phyloP scores from a whole-genome alignment of 2,888 invertebrate species.

The Leucoma salicis region DNA sequence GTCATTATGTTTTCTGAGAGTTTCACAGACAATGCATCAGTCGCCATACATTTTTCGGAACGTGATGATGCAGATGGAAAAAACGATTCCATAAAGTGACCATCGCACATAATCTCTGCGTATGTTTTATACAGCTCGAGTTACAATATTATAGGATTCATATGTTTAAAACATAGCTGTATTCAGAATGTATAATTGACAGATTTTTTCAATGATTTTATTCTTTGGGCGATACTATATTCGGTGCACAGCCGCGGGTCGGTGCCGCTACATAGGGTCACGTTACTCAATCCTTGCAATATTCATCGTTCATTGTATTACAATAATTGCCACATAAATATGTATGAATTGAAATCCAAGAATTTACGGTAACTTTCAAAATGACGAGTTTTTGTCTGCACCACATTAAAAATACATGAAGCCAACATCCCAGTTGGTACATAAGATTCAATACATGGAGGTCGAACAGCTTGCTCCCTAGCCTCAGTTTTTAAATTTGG shows the following conservation, averaged over 20 bases:
- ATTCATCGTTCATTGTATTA: conserved; percentile 71
- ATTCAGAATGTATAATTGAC: conserved; percentile 15
- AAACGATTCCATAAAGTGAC: no score
- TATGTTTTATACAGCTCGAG: no score
- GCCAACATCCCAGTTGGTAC: conserved; percentile 38
- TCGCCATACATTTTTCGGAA: no score
- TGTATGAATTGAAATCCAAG: conserved; percentile 65
- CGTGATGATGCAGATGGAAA: no score
- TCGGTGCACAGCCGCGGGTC: conserved; percentile 21
- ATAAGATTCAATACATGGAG: conserved; percentile 48
- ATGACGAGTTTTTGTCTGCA: conserved; percentile 65
- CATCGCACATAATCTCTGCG: no score
- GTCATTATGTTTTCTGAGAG: no score
- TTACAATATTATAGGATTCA: neutral
- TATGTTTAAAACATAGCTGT: neutral
- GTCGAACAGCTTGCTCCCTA: conserved; percentile 34
- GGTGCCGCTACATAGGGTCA: conserved; percentile 38
- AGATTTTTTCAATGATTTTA: conserved; percentile 12
- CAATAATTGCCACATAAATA: conserved; percentile 74
- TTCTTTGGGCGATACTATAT: conserved; percentile 37
- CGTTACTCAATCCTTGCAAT: conserved; percentile 60
- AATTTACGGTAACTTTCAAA: conserved; percentile 62
- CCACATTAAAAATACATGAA: conserved; percentile 70
- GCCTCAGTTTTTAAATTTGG: conserved; percentile 28
- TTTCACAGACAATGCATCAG: no score